A percentile compares a stretch with the other conserved stretches of the same genome.
Evolutionary conservation across 2,113 vertebrate genomes (phyloP).

Genomic region (Pao palembangensis): DNA sequence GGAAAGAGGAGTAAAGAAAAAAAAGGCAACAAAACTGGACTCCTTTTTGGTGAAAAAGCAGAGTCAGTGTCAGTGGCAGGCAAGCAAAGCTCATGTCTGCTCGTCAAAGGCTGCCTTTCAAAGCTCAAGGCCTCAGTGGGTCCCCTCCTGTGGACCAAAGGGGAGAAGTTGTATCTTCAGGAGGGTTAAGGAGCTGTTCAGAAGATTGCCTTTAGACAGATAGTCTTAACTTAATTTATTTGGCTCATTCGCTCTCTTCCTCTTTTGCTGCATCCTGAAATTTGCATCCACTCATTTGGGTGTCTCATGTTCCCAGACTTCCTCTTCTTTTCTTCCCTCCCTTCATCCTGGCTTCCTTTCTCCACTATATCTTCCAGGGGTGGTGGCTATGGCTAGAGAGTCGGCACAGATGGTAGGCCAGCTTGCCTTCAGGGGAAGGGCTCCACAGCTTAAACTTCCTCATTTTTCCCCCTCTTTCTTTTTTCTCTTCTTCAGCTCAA

Average conservation of each 20-base stretch:
- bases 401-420: constrained; percentile 79
- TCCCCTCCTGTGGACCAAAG: constrained; percentile 17
- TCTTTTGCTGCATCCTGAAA: constrained; percentile 24
- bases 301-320: constrained; percentile 34
- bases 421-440: constrained; percentile 78
- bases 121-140: constrained; percentile 35
- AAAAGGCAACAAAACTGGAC: constrained; percentile 67
- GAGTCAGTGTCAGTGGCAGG: constrained; percentile 72
- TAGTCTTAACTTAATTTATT: constrained; percentile 7
- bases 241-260: constrained; percentile 1
- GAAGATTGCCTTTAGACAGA: neutral
- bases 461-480: constrained; percentile 67
- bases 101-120: constrained; percentile 59
- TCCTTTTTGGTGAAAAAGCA: constrained; percentile 74
- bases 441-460: constrained; percentile 78
- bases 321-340: constrained; percentile 17
- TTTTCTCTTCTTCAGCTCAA: constrained; percentile 69
- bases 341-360: constrained; percentile 44
- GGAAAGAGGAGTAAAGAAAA: constrained; percentile 75
- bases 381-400: constrained; percentile 74
- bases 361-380: constrained; percentile 67
- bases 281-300: constrained; percentile 32
- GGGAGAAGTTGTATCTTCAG: constrained; percentile 20
- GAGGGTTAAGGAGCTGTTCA: neutral
- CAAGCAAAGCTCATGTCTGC: constrained; percentile 61